These are phyloP conservation scores for Colaptes auratus DNA, from an alignment of 2,113 vertebrate genomes.

Conservation along the genomic window DNA sequence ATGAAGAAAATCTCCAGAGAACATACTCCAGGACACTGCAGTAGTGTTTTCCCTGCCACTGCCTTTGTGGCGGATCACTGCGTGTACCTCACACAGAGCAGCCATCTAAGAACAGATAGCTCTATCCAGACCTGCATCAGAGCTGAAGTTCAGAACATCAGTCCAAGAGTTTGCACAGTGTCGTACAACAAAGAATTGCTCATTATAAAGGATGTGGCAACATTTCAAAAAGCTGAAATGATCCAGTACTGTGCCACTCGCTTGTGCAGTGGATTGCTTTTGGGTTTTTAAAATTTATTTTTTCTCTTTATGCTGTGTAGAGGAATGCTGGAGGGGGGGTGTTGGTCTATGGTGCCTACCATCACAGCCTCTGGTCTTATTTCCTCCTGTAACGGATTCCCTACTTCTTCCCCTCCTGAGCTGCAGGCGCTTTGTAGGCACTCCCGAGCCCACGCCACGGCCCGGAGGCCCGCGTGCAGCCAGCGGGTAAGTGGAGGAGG, in stretches of 20 bases:
- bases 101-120: fast-evolving
- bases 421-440: fast-evolving
- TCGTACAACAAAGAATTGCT: background rate
- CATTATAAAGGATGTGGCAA: background rate
- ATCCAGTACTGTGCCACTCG: background rate
- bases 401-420: fast-evolving
- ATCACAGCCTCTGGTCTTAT: too few species aligned
- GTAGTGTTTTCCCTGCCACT: background rate
- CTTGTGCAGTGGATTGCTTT: background rate
- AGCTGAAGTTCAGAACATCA: background rate
- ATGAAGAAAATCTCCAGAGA: background rate
- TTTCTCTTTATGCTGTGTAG: background rate
- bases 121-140: background rate
- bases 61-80: background rate
- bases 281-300: background rate
- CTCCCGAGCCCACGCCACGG: background rate
- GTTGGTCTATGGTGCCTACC: background rate
- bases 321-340: background rate
- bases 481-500: too few species aligned
- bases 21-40: background rate
- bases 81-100: background rate
- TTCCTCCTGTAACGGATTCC: fast-evolving
- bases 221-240: background rate
- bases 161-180: background rate
- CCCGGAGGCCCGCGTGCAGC: fast-evolving